Base-by-base conservation (phyloP, 2,113 vertebrate species). In the Hemibates koningsi region DNA sequence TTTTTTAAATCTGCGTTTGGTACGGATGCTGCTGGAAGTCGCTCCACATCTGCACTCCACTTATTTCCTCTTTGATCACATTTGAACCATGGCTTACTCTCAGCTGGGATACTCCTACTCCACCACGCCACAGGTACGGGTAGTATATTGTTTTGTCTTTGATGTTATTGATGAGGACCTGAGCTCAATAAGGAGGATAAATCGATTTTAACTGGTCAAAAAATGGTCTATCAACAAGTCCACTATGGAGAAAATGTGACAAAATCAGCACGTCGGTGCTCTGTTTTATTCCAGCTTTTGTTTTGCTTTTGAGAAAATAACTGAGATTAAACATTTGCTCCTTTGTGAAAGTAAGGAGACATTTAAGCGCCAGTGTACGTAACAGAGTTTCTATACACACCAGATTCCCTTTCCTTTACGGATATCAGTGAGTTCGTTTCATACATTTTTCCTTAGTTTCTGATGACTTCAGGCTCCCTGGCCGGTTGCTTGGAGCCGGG, bases 31-130 rank as follows among this genome's bases (percentile, higher is more conserved):
- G 85, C 78, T 93, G 89, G 89, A 93, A 59, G 86, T 90, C 50
- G 38, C 57, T 38, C 19, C 88, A 81, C 82, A 29, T 87, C 68
- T 85, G 66, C 80, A n/a, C 86, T 86, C 82, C 89, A 81, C 84
- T 45, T 54, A 63, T 79, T 56, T 83, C 54, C 38, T 89, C 80
- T 61, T 19, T 91, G 83, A 81, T 92, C 82, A 82, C 86, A 88
- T 90, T 91, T 96, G 94, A 95, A 95, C 94, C 96, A 99, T 99
- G 99, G 98, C 98, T 96, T 99, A 99, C 91, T 97, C 98, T 85
- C 98, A 98, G 96, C 97, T 99, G 89, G 98, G 98, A 94, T 99
- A 99, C 93, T 97, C 98, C 86, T 99, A 99, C 94, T 96, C 98
- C 85, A 95, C 98, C 19, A 95, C 98, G 88, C 97, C 98, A 81